Conservation (phyloP, 92 coral and sea anemone genomes). For the Blastomussa wellsi region DNA sequence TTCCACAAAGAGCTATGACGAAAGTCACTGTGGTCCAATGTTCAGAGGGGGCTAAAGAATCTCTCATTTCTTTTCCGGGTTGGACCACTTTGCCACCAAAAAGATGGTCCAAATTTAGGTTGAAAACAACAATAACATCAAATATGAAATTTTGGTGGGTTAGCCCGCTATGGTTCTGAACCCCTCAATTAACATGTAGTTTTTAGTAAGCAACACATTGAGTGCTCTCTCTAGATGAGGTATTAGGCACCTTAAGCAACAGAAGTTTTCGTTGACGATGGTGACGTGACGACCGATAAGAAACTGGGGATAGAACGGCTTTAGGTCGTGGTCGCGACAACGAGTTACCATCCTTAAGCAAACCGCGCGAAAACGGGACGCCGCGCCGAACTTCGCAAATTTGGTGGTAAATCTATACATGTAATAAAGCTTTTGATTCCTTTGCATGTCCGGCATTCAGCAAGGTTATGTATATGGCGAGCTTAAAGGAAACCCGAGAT, state of each 20-base stretch:
- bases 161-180: too few relatives aligned
- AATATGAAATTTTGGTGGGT: slow-evolving; percentile 37
- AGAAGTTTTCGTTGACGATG: slow-evolving; percentile 52
- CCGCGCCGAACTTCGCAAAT: slow-evolving; percentile 9
- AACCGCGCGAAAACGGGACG: slow-evolving; percentile 39
- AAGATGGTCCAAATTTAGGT: slow-evolving; percentile 32
- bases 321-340: slow-evolving; percentile 37
- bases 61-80: slow-evolving; percentile 29
- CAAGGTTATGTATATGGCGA: slow-evolving; percentile 34
- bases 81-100: slow-evolving; percentile 24
- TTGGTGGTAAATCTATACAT: slow-evolving; percentile 5
- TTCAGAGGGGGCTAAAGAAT: slow-evolving; percentile 29
- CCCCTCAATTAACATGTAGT: slow-evolving; percentile 7
- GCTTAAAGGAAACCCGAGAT: slow-evolving; percentile 46
- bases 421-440: slow-evolving; percentile 2
- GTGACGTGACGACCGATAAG: slow-evolving; percentile 46
- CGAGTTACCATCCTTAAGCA: slow-evolving; percentile 20
- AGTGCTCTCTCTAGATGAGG: slow-evolving; percentile 17
- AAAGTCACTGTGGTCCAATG: slow-evolving; percentile 31
- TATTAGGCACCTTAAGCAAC: slow-evolving; percentile 8
- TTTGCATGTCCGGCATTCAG: slow-evolving; percentile 4
- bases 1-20: slow-evolving; percentile 17
- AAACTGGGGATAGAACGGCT: slow-evolving; percentile 53
- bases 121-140: slow-evolving; percentile 20
- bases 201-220: not conserved